Base-by-base conservation (phyloP, 2,797 vertebrate species). In the Pachyuromys duprasi region DNA sequence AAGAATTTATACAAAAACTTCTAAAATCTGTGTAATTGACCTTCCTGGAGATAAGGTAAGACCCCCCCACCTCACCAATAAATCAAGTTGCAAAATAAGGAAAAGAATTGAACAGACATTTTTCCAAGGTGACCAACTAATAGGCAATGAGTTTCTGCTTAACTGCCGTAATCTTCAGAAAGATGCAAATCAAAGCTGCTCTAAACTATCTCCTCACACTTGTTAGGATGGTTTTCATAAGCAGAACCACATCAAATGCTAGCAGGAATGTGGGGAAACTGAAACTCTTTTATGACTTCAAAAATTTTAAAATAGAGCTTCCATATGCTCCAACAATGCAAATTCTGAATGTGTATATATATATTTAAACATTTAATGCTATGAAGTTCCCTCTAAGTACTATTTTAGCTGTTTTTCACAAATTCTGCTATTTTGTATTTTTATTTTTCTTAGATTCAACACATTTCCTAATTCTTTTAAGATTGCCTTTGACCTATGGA, bases 391-490 rank as follows among this genome's bases (percentile, higher is more conserved):
- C 33, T 74, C 36, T 62, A 57, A 86, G 12, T 7, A 86, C 24
- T 55, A 55, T 20, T 81, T 92, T 65, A 87, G 36, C 11, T 78
- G 55, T 33, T 72, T 39, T 36, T 20, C 0, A 42, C 45, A 81
- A 67, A 74, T 86, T 88, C 89, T 96, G 28, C 62, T 62, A 65
- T 74, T 80, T 72, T 20, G 1, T 53, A 81, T 55, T 76, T 93
- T 93, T 26, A 39, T 60, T 70, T 96, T 88, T 20, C 45, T 91
- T 94, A 69, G 2, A 31, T 75, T 95, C 33, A 94, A 62, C 12
- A 31, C 33, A 72, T 45, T 86, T 76, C 31, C 53, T 76, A 57
- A 80, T 63, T 83, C 36, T 8, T 11, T 90, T 28, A 72, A 82
- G n/a, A 72, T 28, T 62, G 2, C 45, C 75, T 93, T 75, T 79